Base-by-base conservation (phyloP, 2,113 vertebrate species). In the Saimiri boliviensis region DNA sequence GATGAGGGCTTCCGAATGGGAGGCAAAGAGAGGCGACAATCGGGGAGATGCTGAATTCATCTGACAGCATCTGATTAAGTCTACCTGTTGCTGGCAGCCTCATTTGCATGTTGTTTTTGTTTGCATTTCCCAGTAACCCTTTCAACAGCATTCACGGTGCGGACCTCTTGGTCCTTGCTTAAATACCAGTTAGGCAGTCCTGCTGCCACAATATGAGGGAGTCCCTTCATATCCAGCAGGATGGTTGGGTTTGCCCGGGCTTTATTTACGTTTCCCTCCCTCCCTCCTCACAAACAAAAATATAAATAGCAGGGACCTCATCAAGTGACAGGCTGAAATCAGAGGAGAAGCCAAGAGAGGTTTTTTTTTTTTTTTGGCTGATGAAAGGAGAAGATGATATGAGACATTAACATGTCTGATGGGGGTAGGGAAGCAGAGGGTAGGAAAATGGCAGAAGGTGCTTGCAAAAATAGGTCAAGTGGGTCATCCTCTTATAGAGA, bases 1-100 rank as follows among this genome's bases (percentile, higher is more conserved):
- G 99, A 99, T 99, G 99, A 99, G 99, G 99, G 99, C 98, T 99
- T 99, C 98, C 92, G 98, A 98, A 99, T 91, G 98, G 98, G 98
- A 99, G 98, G 99, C 98, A 98, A 98, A 98, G 97, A 98, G 98
- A 98, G 98, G 99, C 99, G 98, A 99, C 98, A 98, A 98, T 98
- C 97, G 98, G 98, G 98, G 98, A 99, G 98, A 99, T 96, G 98
- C 98, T 98, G 98, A 98, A 98, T 98, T 98, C 98, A 98, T 98
- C 98, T 99, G 99, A 99, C 98, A 98, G 99, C 98, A 98, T 98
- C 99, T 99, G 99, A 99, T 99, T 98, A 98, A 99, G 98, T 97
- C 98, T 99, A 99, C 99, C 99, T 99, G 99, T 99, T 99, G 98
- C 99, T 97, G 85, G 91, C n/a, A 27, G 98, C 97, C 93, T 98